Percentiles rank a stretch among this genome's conserved stretches.
Conservation (phyloP, 1,140 invertebrate genomes). For the Drosophila yakuba region DNA sequence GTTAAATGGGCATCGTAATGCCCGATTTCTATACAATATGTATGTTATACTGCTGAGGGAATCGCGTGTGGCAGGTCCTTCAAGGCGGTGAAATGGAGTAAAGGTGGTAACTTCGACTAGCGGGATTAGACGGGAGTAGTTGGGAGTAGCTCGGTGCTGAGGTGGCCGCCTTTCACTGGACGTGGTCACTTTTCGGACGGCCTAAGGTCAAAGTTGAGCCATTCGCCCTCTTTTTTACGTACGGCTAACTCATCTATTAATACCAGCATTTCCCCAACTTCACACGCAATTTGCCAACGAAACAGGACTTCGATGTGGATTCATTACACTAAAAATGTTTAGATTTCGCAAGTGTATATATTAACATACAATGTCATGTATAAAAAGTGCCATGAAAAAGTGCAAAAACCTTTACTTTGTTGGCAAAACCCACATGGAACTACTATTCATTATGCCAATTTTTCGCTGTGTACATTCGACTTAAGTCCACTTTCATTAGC, state of each 20-base stretch:
- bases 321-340: background rate
- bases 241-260: slow-evolving; percentile 43
- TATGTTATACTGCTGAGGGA: background rate
- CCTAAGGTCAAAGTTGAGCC: slow-evolving; percentile 54
- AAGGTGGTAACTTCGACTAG: too few species aligned
- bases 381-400: too few species aligned
- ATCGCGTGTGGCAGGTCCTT: slow-evolving; percentile 26
- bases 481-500: slow-evolving; percentile 41
- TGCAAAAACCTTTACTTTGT: too few species aligned
- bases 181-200: slow-evolving; percentile 19
- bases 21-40: slow-evolving; percentile 6
- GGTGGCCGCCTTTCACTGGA: background rate
- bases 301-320: slow-evolving; percentile 16
- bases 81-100: background rate
- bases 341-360: too few species aligned
- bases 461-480: slow-evolving; percentile 8
- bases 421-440: background rate
- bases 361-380: too few species aligned
- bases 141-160: background rate
- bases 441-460: background rate
- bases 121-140: background rate
- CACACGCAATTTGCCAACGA: slow-evolving; percentile 17
- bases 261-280: slow-evolving; percentile 16
- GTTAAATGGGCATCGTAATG: slow-evolving; percentile 43
- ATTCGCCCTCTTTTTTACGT: slow-evolving; percentile 36